Percentiles rank a stretch among this genome's conserved stretches.
phyloP scores from a whole-genome alignment of 2,888 invertebrate genomes.

The Rutpela maculata region DNA sequence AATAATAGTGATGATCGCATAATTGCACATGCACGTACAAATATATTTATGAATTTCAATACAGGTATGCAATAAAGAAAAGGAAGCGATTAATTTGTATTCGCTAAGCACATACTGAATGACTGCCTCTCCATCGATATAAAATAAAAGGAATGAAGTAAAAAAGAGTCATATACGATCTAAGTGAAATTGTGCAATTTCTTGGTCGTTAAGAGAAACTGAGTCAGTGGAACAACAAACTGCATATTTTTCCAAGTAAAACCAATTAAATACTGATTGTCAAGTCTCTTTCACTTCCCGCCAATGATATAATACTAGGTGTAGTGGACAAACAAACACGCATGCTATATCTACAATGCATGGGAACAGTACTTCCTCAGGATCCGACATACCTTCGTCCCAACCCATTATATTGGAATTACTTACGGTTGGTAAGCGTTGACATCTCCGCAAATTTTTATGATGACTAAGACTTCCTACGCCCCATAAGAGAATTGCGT shows the following conservation, averaged over 20 bases:
- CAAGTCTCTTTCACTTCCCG: conserved; percentile 29
- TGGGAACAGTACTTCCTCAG: conserved; percentile 35
- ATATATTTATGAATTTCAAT: conserved; percentile 6
- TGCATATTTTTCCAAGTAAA: conserved; percentile 21
- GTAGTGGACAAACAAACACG: conserved; percentile 23
- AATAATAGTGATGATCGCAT: background rate
- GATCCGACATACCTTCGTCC: conserved; percentile 29
- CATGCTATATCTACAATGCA: conserved; percentile 22
- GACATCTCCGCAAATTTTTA: background rate
- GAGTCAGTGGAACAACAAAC: conserved; percentile 35
- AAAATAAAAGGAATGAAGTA: conserved; percentile 3
- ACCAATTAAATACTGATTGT: conserved; percentile 8
- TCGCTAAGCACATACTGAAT: background rate
- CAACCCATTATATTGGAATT: conserved; percentile 20
- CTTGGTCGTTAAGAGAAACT: conserved; percentile 23
- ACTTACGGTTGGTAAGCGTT: background rate
- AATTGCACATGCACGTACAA: background rate
- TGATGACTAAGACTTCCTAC: conserved; percentile 9
- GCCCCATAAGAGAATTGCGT: conserved; percentile 5
- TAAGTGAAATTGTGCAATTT: conserved; percentile 7
- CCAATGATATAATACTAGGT: conserved; percentile 25
- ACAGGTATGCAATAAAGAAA: conserved; percentile 12
- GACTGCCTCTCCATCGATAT: background rate
- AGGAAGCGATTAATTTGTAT: conserved; percentile 27
- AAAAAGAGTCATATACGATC: background rate